Evolutionary conservation across 2,888 invertebrate genomes (phyloP).

Genomic region (Falcaria lacertinaria): DNA sequence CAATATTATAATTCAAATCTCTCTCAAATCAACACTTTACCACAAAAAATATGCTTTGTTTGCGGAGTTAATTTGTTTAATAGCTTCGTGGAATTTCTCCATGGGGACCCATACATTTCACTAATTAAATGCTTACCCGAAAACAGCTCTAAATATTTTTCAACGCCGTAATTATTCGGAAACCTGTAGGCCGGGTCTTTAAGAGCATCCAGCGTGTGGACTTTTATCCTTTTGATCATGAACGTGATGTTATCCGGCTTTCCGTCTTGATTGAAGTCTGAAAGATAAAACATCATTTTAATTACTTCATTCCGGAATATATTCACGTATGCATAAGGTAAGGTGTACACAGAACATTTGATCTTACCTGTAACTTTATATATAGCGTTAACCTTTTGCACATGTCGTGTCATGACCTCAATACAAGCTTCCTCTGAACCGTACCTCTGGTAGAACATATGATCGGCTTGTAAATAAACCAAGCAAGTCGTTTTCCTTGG

Average conservation of each 20-base stretch:
- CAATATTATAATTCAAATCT: background rate
- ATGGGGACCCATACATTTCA: conserved; percentile 23
- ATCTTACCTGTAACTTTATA: conserved; percentile 89
- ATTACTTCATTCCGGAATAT: conserved; percentile 1
- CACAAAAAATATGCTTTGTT: conserved; percentile 7
- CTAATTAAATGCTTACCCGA: conserved; percentile 82
- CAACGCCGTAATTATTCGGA: conserved; percentile 97
- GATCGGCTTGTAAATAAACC: conserved; percentile 97
- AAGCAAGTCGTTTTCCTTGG: conserved; percentile 96
- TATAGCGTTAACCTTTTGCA: conserved; percentile 94
- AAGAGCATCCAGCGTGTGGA: conserved; percentile 91
- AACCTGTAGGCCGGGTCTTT: conserved; percentile 93
- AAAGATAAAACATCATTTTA: conserved; percentile 22
- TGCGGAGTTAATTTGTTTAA: conserved; percentile 34
- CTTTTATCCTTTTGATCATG: conserved; percentile 97
- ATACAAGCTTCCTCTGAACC: conserved; percentile 96
- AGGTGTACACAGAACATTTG: conserved; percentile 7
- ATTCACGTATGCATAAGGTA: background rate
- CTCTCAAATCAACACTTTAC: background rate
- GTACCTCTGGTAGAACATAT: conserved; percentile 96
- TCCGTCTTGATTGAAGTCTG: conserved; percentile 96
- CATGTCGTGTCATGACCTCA: conserved; percentile 96
- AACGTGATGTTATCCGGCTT: conserved; percentile 95
- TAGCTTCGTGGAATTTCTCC: conserved; percentile 26
- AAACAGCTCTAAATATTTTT: conserved; percentile 98